Conservation (phyloP, 2,888 invertebrate genomes). For the Mimachlamys varia region DNA sequence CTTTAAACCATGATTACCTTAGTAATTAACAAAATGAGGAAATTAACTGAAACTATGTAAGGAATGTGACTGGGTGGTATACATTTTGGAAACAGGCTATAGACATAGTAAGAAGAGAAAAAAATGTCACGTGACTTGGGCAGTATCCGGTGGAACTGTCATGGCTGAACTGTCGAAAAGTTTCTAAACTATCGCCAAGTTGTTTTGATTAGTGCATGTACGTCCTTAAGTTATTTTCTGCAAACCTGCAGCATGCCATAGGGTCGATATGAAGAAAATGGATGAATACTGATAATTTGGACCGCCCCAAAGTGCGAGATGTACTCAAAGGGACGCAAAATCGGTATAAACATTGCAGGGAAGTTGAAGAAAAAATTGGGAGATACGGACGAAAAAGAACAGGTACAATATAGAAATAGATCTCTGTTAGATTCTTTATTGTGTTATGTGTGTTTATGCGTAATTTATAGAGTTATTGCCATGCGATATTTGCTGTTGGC, state of each 20-base stretch:
- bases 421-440: background rate
- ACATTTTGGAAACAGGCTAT: constrained; percentile 43
- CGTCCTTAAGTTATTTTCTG: background rate
- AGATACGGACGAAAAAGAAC: constrained; percentile 40
- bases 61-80: background rate
- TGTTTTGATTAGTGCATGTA: constrained; percentile 37
- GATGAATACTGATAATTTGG: constrained; percentile 3
- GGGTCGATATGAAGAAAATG: constrained; percentile 30
- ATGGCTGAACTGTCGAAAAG: constrained; percentile 52
- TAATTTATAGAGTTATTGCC: background rate
- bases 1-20: background rate
- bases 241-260: constrained; percentile 1
- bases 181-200: constrained; percentile 48
- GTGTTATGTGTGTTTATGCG: background rate
- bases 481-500: background rate
- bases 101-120: constrained; percentile 32
- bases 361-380: constrained; percentile 43
- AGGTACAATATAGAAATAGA: constrained; percentile 38
- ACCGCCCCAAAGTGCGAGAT: constrained; percentile 30
- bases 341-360: constrained; percentile 45
- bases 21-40: background rate
- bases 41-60: background rate
- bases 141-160: constrained; percentile 52
- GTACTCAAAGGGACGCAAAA: constrained; percentile 45
- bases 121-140: constrained; percentile 50